A percentile compares a stretch with the other conserved stretches of the same genome.
Conservation (phyloP, 2,888 invertebrate species). For the Ochropleura plecta region DNA sequence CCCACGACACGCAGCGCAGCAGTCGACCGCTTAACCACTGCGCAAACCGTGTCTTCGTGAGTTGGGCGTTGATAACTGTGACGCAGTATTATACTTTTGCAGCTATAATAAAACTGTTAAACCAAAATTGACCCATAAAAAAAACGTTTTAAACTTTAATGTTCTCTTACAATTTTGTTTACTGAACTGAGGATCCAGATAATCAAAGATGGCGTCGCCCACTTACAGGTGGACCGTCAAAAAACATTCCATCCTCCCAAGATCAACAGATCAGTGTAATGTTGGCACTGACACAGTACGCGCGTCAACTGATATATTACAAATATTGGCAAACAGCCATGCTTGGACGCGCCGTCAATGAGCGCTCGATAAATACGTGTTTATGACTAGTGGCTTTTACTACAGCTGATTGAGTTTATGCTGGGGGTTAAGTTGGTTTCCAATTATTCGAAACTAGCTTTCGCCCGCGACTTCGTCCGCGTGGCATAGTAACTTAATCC, state of each 20-base stretch:
- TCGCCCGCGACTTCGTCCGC: no score
- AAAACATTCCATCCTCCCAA: not conserved
- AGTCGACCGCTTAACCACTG: no score
- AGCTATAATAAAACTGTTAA: no score
- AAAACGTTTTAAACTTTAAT: no score
- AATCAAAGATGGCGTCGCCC: not conserved
- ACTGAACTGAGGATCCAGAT: not conserved
- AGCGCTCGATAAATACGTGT: slow-evolving; percentile 3
- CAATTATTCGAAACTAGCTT: no score
- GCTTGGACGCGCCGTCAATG: slow-evolving; percentile 20
- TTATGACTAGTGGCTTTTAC: slow-evolving; percentile 6
- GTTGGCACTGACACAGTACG: slow-evolving; percentile 13
- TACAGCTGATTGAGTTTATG: not conserved
- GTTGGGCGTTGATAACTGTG: no score
- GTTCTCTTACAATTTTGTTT: no score
- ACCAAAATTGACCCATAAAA: no score
- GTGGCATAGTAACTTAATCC: no score
- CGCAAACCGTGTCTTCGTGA: no score
- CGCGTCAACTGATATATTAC: slow-evolving; percentile 10
- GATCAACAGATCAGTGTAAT: slow-evolving; percentile 3
- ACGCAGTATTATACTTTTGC: no score
- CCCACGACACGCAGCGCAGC: no score
- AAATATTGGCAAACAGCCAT: slow-evolving; percentile 27
- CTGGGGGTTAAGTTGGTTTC: not conserved
- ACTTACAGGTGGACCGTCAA: not conserved